A percentile compares a stretch with the other conserved stretches of the same genome.
These are phyloP conservation scores for Galeruca laticollis DNA, from an alignment of 2,888 invertebrate species.

Conservation along the genomic window DNA sequence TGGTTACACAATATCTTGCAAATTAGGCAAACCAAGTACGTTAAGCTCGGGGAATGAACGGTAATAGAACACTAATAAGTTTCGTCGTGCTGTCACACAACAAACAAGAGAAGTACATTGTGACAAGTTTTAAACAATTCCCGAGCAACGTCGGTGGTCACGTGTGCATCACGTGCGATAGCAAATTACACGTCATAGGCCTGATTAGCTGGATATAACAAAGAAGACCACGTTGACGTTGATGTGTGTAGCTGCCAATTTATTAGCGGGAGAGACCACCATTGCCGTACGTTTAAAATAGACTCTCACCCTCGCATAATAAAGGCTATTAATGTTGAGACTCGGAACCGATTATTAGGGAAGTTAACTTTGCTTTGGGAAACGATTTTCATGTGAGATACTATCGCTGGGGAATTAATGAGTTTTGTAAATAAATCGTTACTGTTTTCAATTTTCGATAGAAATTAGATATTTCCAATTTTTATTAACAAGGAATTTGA, in stretches of 20 bases:
- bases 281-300: slow-evolving; percentile 50
- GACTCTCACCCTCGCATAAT: slow-evolving; percentile 57
- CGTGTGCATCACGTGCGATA: slow-evolving; percentile 63
- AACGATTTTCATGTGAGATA: slow-evolving; percentile 39
- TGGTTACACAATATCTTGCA: slow-evolving; percentile 23
- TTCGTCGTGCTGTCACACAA: slow-evolving; percentile 52
- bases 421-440: slow-evolving; percentile 41
- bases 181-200: slow-evolving; percentile 64
- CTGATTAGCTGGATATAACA: slow-evolving; percentile 64
- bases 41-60: not conserved
- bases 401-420: slow-evolving; percentile 41
- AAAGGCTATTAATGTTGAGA: slow-evolving; percentile 61
- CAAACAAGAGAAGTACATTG: slow-evolving; percentile 59
- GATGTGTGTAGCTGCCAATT: slow-evolving; percentile 68
- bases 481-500: no score
- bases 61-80: slow-evolving; percentile 41
- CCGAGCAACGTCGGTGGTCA: slow-evolving; percentile 58
- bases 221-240: slow-evolving; percentile 65
- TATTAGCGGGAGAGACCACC: slow-evolving; percentile 62
- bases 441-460: slow-evolving; percentile 21
- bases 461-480: not conserved
- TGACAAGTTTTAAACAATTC: slow-evolving; percentile 65
- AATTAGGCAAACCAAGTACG: slow-evolving; percentile 20
- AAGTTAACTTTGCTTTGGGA: slow-evolving; percentile 55
- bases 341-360: slow-evolving; percentile 57